Conservation (phyloP, 2,113 vertebrate genomes). For the Amphiprion ocellaris region DNA sequence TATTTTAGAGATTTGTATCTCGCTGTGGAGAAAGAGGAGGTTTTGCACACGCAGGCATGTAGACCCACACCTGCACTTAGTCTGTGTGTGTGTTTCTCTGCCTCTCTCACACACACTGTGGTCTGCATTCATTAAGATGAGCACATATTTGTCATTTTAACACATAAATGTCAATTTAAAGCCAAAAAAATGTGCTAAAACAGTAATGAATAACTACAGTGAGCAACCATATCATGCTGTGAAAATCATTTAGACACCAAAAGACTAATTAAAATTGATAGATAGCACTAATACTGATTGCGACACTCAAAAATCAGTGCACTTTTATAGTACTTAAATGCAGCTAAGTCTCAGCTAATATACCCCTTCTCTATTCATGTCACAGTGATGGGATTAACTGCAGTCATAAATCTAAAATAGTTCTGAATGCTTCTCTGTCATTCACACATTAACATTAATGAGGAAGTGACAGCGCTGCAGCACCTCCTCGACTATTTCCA, state of each 20-base stretch:
- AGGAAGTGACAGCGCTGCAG: slow-evolving; percentile 32
- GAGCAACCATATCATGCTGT: slow-evolving; percentile 45
- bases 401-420: slow-evolving; percentile 67
- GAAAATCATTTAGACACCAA: slow-evolving; percentile 52
- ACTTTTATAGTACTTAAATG: slow-evolving; percentile 54
- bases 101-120: slow-evolving; percentile 21
- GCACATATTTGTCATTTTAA: slow-evolving; percentile 63
- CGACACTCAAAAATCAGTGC: slow-evolving; percentile 61
- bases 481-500: slow-evolving; percentile 32
- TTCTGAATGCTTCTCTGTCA: slow-evolving; percentile 53
- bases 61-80: slow-evolving; percentile 70
- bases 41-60: slow-evolving; percentile 67
- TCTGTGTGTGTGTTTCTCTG: slow-evolving; percentile 14
- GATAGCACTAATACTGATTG: slow-evolving; percentile 67
- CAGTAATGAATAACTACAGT: slow-evolving; percentile 47
- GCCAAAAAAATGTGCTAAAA: slow-evolving; percentile 54
- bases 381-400: slow-evolving; percentile 68
- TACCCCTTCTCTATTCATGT: slow-evolving; percentile 54
- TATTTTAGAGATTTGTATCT: slow-evolving; percentile 84
- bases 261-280: slow-evolving; percentile 78
- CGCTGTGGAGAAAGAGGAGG: slow-evolving; percentile 54
- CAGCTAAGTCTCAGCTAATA: slow-evolving; percentile 67
- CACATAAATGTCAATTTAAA: slow-evolving; percentile 67
- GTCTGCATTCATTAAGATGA: slow-evolving; percentile 60
- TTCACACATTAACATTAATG: slow-evolving; percentile 61